These are phyloP conservation scores for Thunnus thynnus DNA, from an alignment of 2,113 vertebrate genomes.

Conservation along the genomic window DNA sequence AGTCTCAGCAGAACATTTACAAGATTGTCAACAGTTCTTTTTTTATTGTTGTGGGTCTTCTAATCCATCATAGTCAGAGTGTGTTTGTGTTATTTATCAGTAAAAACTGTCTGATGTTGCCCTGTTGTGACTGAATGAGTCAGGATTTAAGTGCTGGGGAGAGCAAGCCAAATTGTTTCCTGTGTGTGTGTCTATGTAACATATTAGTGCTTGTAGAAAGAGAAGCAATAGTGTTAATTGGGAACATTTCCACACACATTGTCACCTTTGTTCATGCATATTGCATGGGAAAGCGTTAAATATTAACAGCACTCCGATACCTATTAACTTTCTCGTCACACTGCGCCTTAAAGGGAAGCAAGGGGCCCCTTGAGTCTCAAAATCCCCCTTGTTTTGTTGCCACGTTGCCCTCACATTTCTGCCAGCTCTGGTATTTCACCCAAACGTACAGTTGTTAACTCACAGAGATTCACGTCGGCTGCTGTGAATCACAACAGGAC, in stretches of 20 bases:
- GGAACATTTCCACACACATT: slow-evolving; percentile 68
- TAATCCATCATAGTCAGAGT: slow-evolving; percentile 9
- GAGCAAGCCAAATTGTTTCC: neutral
- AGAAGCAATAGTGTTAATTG: slow-evolving; percentile 67
- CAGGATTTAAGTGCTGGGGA: neutral
- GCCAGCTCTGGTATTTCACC: slow-evolving; percentile 71
- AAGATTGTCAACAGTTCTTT: neutral
- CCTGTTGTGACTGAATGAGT: neutral
- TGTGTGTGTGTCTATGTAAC: slow-evolving; percentile 41
- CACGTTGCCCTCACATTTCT: slow-evolving; percentile 62
- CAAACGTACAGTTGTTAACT: slow-evolving; percentile 56
- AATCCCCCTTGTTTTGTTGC: slow-evolving; percentile 73
- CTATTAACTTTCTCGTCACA: slow-evolving; percentile 81
- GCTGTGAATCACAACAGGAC: slow-evolving; percentile 47
- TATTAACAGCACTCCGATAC: slow-evolving; percentile 77
- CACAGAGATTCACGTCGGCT: slow-evolving; percentile 22
- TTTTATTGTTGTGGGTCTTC: neutral
- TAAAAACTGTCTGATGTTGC: neutral
- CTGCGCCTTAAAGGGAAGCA: slow-evolving; percentile 62
- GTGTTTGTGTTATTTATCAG: slow-evolving; percentile 16
- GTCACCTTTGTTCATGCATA: slow-evolving; percentile 74
- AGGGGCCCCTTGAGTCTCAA: slow-evolving; percentile 74
- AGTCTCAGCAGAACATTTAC: neutral
- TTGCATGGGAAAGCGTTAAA: slow-evolving; percentile 74
- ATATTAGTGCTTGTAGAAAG: slow-evolving; percentile 57